A percentile compares a stretch with the other conserved stretches of the same genome.
These are phyloP conservation scores for Ptychochromis oligacanthus DNA, from an alignment of 2,113 vertebrate species.

Conservation along the genomic window DNA sequence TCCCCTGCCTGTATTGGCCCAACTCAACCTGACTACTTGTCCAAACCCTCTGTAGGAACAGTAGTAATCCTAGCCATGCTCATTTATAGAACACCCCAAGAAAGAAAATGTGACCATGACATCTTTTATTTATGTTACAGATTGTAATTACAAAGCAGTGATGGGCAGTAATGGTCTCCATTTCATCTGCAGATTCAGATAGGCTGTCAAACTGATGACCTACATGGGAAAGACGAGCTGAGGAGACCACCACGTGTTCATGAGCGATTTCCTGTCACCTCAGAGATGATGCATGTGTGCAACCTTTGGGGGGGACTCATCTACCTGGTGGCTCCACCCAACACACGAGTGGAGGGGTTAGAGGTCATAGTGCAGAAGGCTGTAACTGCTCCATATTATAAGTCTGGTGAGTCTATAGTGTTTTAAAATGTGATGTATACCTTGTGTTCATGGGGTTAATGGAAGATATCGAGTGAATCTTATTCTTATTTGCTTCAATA, in stretches of 20 bases:
- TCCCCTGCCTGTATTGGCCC: no score
- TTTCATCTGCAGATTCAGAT: constrained; percentile 75
- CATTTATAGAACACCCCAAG: no score
- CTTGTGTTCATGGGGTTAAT: not conserved
- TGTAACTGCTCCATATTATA: constrained; percentile 79
- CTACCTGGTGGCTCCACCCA: constrained; percentile 74
- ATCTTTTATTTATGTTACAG: not conserved
- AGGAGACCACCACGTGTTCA: constrained; percentile 70
- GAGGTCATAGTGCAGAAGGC: constrained; percentile 70
- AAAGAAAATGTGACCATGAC: not conserved
- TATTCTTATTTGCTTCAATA: not conserved
- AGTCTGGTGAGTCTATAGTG: constrained; percentile 67
- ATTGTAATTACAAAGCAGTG: not conserved
- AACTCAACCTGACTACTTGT: no score
- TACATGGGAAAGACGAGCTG: constrained; percentile 52
- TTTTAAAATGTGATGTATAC: not conserved
- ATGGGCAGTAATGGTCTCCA: not conserved
- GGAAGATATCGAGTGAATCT: not conserved
- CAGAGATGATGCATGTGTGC: constrained; percentile 68
- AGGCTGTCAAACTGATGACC: constrained; percentile 78
- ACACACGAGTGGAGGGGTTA: constrained; percentile 50
- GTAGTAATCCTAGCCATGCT: no score
- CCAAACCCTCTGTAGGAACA: no score
- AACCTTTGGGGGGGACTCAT: constrained; percentile 81
- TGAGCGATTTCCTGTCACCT: constrained; percentile 57